phyloP scores from a whole-genome alignment of 2,113 vertebrate species.

The Polypterus senegalus region DNA sequence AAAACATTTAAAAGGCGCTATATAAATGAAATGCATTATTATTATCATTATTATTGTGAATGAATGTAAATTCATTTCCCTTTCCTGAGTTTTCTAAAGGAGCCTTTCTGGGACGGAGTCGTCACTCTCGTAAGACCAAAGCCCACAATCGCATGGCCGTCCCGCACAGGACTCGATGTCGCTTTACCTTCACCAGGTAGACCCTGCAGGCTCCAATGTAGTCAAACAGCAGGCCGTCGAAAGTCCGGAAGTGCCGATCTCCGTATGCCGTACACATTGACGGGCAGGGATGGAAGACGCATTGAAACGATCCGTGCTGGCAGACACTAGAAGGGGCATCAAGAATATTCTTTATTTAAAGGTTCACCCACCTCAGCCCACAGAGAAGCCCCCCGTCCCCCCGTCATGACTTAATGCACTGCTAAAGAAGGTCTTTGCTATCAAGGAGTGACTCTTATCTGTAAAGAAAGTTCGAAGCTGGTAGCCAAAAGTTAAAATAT shows the following conservation, averaged over 20 bases:
- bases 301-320: conserved; percentile 77
- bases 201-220: conserved; percentile 80
- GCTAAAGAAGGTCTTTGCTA: conserved; percentile 19
- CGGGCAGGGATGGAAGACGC: conserved; percentile 73
- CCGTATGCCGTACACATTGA: conserved; percentile 83
- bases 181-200: conserved; percentile 79
- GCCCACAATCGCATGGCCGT: no score
- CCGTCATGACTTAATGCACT: conserved; percentile 21
- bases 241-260: conserved; percentile 85
- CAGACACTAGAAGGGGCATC: conserved; percentile 59
- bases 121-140: no score
- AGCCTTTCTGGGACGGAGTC: no score
- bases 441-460: conserved; percentile 17
- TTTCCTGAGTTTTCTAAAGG: no score
- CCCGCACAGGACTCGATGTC: no score
- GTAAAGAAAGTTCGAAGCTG: conserved; percentile 18
- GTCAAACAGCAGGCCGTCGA: conserved; percentile 83
- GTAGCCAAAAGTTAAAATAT: conserved; percentile 28
- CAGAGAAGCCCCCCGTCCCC: no score
- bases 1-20: no score
- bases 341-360: conserved; percentile 21
- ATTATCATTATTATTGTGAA: no score
- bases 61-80: no score
- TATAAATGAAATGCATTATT: no score
- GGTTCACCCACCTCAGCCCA: no score